Percentiles rank a stretch among this genome's conserved stretches.
Conservation (phyloP, 2,113 vertebrate genomes). For the Prunella fulvescens region DNA sequence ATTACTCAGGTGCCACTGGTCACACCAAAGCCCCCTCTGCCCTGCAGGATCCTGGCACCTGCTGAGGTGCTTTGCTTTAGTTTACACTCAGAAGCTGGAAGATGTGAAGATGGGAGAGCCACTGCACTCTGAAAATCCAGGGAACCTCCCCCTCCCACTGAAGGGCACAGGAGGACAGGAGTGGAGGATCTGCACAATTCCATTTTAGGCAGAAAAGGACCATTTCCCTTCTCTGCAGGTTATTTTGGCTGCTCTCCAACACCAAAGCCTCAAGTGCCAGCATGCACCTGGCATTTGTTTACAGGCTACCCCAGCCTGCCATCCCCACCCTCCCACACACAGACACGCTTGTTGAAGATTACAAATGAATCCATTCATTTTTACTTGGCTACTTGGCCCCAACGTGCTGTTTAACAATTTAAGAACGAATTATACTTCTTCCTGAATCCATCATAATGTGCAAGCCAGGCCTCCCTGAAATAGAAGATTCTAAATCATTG, state of each 20-base stretch:
- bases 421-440: slow-evolving; percentile 62
- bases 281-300: slow-evolving; percentile 16
- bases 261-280: background rate
- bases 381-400: slow-evolving; percentile 10
- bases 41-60: background rate
- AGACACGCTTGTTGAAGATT: background rate
- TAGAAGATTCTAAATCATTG: slow-evolving; percentile 76
- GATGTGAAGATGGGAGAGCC: background rate
- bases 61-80: background rate
- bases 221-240: background rate
- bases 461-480: slow-evolving; percentile 68
- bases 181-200: background rate
- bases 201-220: background rate
- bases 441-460: slow-evolving; percentile 65
- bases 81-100: background rate
- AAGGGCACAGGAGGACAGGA: background rate
- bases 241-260: background rate
- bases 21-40: background rate
- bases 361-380: slow-evolving; percentile 43
- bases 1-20: fast-evolving
- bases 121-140: background rate
- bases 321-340: background rate
- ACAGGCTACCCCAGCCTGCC: slow-evolving; percentile 10
- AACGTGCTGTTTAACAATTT: slow-evolving; percentile 55
- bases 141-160: background rate